Base-by-base conservation (phyloP, 2,113 vertebrate species). In the Columbina picui region DNA sequence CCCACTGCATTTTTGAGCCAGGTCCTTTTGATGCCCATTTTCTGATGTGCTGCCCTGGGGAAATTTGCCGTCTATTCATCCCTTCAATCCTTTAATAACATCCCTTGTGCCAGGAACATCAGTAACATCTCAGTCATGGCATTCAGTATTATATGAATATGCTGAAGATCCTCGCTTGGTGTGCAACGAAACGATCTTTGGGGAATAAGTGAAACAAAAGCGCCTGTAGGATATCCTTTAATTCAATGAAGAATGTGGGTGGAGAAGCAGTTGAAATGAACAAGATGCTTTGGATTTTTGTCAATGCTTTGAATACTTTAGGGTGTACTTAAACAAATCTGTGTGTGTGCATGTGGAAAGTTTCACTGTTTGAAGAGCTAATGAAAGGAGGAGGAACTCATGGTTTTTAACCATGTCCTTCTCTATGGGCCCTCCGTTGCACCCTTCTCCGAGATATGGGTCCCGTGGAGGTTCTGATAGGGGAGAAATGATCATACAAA, bases 241-340 rank as follows among this genome's bases (percentile, higher is more conserved):
- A 97, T 96, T 97, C 94, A 97, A 82, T 96, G 94, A 95, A 92
- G 91, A 96, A 96, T 97, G 95, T 96, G 95, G 95, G 96, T 93
- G 95, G 95, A 96, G 94, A 93, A 96, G 95, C 86, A 93, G 89
- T 93, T 92, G 87, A 94, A 97, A 94, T 81, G 83, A 97, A 93
- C 91, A 87, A 97, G 89, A 89, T 93, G 89, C 89, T 94, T 93
- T 79, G 81, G 91, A 91, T 94, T 89, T 95, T 96, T 4, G 0
- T 81, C 93, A 92, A 93, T 94, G 77, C 69, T 70, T 96, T 34
- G 74, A 96, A 89, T 91, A 71, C 70, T 92, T 93, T 18, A 59
- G 89, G 91, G 34, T 89, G 43, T 87, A 41, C 80, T 96, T 95
- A 89, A 78, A 83, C 63, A 90, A 80, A 36, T 82, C 22, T 77